Conservation (phyloP, 2,113 vertebrate species). For the Triplophysa siluroides region DNA sequence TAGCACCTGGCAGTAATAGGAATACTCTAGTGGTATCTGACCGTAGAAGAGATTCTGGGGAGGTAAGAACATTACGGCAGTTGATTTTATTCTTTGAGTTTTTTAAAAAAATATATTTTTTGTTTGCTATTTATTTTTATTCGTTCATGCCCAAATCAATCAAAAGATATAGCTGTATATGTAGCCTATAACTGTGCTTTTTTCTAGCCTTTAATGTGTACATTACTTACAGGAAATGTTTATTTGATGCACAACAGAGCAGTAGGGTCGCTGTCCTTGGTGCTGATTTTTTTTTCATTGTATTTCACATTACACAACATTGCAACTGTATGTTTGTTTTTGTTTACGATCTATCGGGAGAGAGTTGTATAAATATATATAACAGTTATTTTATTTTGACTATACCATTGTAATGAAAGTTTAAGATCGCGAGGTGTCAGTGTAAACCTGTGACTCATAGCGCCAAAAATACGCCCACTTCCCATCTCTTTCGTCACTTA, state of each 20-base stretch:
- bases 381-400: background rate
- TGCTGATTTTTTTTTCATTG: background rate
- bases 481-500: background rate
- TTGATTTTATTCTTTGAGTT: no score
- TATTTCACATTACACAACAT: background rate
- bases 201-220: no score
- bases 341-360: background rate
- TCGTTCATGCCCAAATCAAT: no score
- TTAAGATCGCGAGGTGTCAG: slow-evolving; percentile 47
- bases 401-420: background rate
- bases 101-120: no score
- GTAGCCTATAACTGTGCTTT: no score
- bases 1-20: no score
- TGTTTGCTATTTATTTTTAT: no score
- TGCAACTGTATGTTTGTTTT: background rate
- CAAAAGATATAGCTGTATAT: no score
- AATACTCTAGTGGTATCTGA: no score
- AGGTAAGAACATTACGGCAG: no score
- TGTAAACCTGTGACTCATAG: slow-evolving; percentile 15
- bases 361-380: background rate
- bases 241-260: background rate
- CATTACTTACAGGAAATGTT: no score
- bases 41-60: no score
- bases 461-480: background rate
- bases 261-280: background rate